A percentile compares a stretch with the other conserved stretches of the same genome.
phyloP scores from a whole-genome alignment of 2,888 invertebrate species.

The Hydropsyche betteni region DNA sequence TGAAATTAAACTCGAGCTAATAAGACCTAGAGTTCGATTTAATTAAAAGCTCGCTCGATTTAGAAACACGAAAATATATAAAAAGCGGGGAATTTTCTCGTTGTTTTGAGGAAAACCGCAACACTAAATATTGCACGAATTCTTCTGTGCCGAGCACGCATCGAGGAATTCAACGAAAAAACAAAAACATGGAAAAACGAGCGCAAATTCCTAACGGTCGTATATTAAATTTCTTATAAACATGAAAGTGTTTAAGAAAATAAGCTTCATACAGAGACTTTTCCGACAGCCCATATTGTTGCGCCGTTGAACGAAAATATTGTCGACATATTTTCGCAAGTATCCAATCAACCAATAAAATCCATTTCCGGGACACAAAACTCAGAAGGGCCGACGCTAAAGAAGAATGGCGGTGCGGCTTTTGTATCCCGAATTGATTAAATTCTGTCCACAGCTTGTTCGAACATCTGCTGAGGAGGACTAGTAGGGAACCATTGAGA shows the following conservation, averaged over 20 bases:
- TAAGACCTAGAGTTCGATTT: neutral
- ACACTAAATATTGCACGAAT: too few relatives aligned
- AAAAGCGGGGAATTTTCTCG: neutral
- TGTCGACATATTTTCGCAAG: constrained; percentile 31
- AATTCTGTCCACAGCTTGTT: constrained; percentile 49
- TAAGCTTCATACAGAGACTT: neutral
- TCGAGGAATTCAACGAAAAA: too few relatives aligned
- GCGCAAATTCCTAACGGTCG: too few relatives aligned
- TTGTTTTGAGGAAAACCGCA: too few relatives aligned
- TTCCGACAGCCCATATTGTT: neutral
- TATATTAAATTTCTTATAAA: too few relatives aligned
- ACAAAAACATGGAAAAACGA: too few relatives aligned
- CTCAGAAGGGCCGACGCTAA: constrained; percentile 10
- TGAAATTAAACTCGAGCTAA: constrained; percentile 12
- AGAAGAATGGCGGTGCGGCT: constrained; percentile 11
- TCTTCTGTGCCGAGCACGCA: too few relatives aligned
- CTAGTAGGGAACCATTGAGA: constrained; percentile 13
- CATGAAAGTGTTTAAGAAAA: too few relatives aligned
- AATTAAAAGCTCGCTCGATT: too few relatives aligned
- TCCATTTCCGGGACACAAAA: constrained; percentile 39
- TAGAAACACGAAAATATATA: neutral
- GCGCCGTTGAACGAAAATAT: neutral
- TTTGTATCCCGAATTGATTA: constrained; percentile 50
- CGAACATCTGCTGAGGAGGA: constrained; percentile 25
- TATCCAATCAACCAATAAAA: constrained; percentile 42